These are phyloP conservation scores for Macaca mulatta DNA, from an alignment of 2,113 vertebrate species.

Conservation along the genomic window DNA sequence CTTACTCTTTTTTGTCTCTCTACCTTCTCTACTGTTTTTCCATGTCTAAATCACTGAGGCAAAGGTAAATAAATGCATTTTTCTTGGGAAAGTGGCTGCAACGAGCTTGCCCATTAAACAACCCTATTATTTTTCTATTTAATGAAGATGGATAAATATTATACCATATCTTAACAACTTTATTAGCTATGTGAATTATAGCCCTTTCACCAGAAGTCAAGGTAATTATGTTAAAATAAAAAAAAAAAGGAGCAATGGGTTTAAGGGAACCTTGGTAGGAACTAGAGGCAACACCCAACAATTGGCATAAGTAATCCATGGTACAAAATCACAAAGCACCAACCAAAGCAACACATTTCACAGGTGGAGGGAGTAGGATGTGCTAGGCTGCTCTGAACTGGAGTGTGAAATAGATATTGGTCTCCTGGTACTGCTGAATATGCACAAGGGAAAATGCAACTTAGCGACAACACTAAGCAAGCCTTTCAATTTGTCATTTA, in stretches of 20 bases:
- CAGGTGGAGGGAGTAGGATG: conserved; percentile 28
- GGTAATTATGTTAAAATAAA: not conserved
- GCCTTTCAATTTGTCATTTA: not conserved
- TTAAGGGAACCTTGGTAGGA: conserved; percentile 43
- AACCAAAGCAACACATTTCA: not conserved
- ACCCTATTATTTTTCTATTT: conserved; percentile 45
- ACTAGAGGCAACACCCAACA: not conserved
- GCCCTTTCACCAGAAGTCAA: not conserved
- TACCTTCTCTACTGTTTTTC: not conserved
- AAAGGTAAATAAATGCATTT: conserved; percentile 16
- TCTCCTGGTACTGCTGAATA: not conserved
- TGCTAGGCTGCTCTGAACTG: conserved; percentile 15
- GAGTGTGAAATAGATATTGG: not conserved
- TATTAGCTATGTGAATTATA: conserved; percentile 59
- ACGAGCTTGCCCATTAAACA: conserved; percentile 45
- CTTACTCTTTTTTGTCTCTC: not conserved
- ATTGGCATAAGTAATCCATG: conserved; percentile 39
- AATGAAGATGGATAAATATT: conserved; percentile 60
- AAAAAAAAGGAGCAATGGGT: not conserved
- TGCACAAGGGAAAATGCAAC: not conserved
- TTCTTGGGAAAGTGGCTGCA: not conserved
- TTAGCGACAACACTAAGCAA: not conserved
- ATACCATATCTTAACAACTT: not conserved
- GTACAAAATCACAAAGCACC: conserved; percentile 41
- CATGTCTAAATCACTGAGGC: conserved; percentile 3